These are phyloP conservation scores for Lasioglossum calceatum DNA, from an alignment of 2,888 invertebrate species.

Conservation along the genomic window DNA sequence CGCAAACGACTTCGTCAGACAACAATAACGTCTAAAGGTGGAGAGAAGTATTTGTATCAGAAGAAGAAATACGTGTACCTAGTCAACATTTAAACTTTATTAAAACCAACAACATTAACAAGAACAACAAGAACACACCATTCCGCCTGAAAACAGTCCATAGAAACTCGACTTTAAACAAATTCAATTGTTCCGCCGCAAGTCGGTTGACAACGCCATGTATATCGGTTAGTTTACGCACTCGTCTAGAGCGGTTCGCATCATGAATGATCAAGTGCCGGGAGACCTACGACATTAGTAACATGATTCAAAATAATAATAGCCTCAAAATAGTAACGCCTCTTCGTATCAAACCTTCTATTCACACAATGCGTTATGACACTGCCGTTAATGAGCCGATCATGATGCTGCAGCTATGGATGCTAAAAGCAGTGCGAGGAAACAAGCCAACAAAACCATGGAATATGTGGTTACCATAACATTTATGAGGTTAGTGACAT, in stretches of 20 bases:
- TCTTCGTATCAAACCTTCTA: slow-evolving; percentile 60
- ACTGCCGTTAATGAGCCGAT: slow-evolving; percentile 60
- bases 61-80: slow-evolving; percentile 14
- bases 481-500: slow-evolving; percentile 78
- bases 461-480: slow-evolving; percentile 74
- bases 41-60: neutral
- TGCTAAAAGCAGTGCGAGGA: slow-evolving; percentile 81
- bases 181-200: slow-evolving; percentile 62
- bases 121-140: slow-evolving; percentile 68
- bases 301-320: slow-evolving; percentile 73
- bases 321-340: slow-evolving; percentile 50
- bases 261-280: slow-evolving; percentile 71
- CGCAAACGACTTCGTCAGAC: neutral
- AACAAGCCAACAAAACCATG: slow-evolving; percentile 79
- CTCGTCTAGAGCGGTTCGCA: slow-evolving; percentile 72
- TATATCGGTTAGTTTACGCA: slow-evolving; percentile 59
- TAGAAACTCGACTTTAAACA: slow-evolving; percentile 60
- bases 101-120: slow-evolving; percentile 77
- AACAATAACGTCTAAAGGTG: slow-evolving; percentile 2
- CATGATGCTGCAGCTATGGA: slow-evolving; percentile 78
- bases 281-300: slow-evolving; percentile 81
- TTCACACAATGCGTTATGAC: slow-evolving; percentile 56
- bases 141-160: slow-evolving; percentile 60
- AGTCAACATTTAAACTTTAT: slow-evolving; percentile 76
- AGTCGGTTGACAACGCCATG: slow-evolving; percentile 61